These are phyloP conservation scores for Diploscapter pachys DNA, from an alignment of 1,140 invertebrate genomes.

Conservation along the genomic window DNA sequence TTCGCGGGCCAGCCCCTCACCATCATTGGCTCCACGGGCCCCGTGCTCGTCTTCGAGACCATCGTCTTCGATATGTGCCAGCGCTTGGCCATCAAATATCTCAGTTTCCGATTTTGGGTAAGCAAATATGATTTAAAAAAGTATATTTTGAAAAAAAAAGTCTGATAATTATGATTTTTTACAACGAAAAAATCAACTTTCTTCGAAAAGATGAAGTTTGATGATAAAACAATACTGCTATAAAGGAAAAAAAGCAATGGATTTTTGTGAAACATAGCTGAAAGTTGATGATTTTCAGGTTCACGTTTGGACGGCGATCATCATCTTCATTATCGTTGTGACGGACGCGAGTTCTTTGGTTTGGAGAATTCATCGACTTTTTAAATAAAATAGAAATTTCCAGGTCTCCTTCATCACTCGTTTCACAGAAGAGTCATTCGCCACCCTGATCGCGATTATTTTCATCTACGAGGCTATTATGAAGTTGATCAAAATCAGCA, in stretches of 20 bases:
- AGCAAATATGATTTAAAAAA: background rate
- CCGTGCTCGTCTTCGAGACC: constrained; percentile 94
- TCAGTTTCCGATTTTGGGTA: constrained; percentile 90
- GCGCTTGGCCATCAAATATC: constrained; percentile 69
- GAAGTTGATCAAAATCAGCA: constrained; percentile 61
- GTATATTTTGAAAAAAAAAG: no score
- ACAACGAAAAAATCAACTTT: no score
- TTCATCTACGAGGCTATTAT: constrained; percentile 90
- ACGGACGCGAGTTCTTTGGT: constrained; percentile 86
- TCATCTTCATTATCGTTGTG: constrained; percentile 82
- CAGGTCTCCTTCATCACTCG: constrained; percentile 85
- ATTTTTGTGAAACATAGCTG: no score
- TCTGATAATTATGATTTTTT: no score
- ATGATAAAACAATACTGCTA: no score
- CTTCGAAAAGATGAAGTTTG: no score
- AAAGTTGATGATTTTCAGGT: constrained; percentile 1
- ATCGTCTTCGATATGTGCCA: constrained; percentile 90
- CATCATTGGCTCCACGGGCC: constrained; percentile 93
- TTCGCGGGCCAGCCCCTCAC: constrained; percentile 97
- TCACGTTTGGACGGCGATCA: constrained; percentile 83
- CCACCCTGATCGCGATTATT: constrained; percentile 94
- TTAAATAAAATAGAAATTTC: no score
- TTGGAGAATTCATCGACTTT: no score
- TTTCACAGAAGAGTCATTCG: constrained; percentile 99
- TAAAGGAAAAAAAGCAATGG: no score